phyloP scores from a whole-genome alignment of 1,140 invertebrate species.

The Drosophila melanica region DNA sequence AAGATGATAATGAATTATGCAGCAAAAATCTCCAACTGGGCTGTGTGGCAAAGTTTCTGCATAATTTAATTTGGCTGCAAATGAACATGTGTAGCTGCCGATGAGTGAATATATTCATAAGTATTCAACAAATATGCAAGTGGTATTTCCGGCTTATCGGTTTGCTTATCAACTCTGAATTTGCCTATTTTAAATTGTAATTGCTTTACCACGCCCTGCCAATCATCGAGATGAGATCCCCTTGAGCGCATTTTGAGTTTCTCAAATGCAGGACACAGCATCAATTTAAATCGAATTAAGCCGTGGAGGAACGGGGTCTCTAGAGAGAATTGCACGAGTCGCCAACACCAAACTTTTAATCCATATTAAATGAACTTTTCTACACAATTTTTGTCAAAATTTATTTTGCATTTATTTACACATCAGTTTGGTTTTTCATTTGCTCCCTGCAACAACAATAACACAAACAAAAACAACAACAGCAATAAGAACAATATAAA shows the following conservation, averaged over 20 bases:
- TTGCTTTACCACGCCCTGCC: constrained; percentile 53
- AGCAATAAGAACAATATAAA: constrained; percentile 53
- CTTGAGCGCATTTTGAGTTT: constrained; percentile 27
- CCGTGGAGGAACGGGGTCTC: constrained; percentile 18
- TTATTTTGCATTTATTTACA: constrained; percentile 76
- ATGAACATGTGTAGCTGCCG: constrained; percentile 13
- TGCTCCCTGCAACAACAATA: constrained; percentile 44
- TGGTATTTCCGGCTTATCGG: constrained; percentile 19
- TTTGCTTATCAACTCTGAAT: constrained; percentile 27
- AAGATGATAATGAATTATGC: constrained; percentile 72
- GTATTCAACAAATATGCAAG: constrained; percentile 13
- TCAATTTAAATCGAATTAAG: constrained; percentile 68
- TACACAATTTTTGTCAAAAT: constrained; percentile 71
- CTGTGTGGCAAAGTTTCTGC: constrained; percentile 54
- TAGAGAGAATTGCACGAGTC: constrained; percentile 35
- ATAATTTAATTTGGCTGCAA: constrained; percentile 59
- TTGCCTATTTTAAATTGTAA: constrained; percentile 63
- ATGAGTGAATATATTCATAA: constrained; percentile 19
- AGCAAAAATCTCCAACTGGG: constrained; percentile 48
- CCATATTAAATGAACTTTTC: constrained; percentile 74
- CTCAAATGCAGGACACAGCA: constrained; percentile 32
- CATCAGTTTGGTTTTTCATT: constrained; percentile 61
- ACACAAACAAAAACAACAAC: constrained; percentile 36
- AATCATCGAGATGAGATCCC: constrained; percentile 59
- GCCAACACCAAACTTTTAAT: constrained; percentile 64